Evolutionary conservation across 2,797 vertebrate genomes (phyloP), one percentile per base, ranked within the genome.

Genomic region (Myiotriccus ornatus): DNA sequence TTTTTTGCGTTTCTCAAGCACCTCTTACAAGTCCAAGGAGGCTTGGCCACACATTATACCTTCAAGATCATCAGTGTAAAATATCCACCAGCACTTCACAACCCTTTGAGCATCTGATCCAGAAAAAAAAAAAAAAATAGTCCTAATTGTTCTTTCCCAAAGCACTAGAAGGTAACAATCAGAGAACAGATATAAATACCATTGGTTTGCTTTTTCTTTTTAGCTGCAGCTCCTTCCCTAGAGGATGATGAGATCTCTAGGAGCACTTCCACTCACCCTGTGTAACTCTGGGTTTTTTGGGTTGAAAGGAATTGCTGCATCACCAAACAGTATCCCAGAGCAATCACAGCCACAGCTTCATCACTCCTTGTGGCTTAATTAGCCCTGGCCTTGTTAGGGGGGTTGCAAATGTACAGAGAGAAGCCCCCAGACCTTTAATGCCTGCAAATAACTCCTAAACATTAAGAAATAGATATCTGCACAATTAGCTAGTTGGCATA

Each of bases 251-350:
- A 55, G 30, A 32, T 56, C 17, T 73, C 59, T 1, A 19, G 21
- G 13, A 50, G 12, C 37, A 2, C 6, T 56, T 37, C 4, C 0
- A 10, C 16, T 74, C 34, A 17, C 27, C 18, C 67, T 14, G 11
- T 4, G 8, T 20, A 64, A 35, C n/a, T 9, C 37, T 43, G 28
- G 18, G 23, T 2, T 4, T 39, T 21, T 9, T 5, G 21, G 10
- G 7, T 34, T 77, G 43, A 20, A 39, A 57, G 46, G 16, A 6
- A 46, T 83, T 65, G 25, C 35, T 65, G 41, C 15, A 11, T 35
- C 30, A 5, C 41, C 14, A 1, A 6, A 11, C 21, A 44, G 4
- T 10, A 21, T 5, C 35, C 44, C 17, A 41, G 15, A 1, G 5
- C 19, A 19, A 16, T 8, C 14, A 2, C 67, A 69, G 41, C 11